Conservation (phyloP, 2,797 vertebrate species). For the Columba guinea region DNA sequence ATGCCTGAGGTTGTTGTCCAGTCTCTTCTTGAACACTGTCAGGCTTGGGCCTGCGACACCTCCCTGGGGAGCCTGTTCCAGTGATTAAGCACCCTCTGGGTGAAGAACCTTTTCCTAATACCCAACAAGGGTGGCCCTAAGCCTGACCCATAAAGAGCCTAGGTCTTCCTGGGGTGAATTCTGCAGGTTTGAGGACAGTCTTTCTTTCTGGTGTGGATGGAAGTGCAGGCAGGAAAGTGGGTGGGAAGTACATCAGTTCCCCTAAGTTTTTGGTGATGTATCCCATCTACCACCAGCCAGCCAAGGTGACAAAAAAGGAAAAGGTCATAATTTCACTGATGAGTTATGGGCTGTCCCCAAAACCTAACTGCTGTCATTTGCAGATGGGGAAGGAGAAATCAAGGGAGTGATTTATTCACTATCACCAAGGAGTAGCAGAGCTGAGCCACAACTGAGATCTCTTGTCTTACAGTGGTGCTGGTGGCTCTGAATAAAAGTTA, state of each 20-base stretch:
- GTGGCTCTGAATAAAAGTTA: not conserved
- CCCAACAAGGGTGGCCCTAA: not conserved
- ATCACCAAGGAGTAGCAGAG: not conserved
- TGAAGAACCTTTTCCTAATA: too few relatives aligned
- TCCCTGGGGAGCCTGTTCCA: too few relatives aligned
- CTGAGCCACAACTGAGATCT: not conserved
- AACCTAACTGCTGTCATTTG: not conserved
- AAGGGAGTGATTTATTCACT: not conserved
- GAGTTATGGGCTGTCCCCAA: not conserved
- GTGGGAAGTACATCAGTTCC: not conserved
- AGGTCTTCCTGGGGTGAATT: not conserved
- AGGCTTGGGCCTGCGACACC: too few relatives aligned
- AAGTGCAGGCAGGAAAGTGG: not conserved
- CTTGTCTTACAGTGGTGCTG: fast-evolving
- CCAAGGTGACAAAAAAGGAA: not conserved
- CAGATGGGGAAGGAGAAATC: not conserved
- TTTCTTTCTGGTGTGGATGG: not conserved
- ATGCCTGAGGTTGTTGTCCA: too few relatives aligned
- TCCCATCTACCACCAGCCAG: not conserved
- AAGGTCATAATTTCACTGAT: not conserved
- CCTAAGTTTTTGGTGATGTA: not conserved
- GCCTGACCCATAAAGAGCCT: not conserved
- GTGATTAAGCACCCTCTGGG: too few relatives aligned
- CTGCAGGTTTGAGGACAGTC: not conserved
- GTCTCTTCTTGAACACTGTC: too few relatives aligned